Evolutionary conservation across 2,797 vertebrate species (phyloP).

Genomic region (Lemur catta): DNA sequence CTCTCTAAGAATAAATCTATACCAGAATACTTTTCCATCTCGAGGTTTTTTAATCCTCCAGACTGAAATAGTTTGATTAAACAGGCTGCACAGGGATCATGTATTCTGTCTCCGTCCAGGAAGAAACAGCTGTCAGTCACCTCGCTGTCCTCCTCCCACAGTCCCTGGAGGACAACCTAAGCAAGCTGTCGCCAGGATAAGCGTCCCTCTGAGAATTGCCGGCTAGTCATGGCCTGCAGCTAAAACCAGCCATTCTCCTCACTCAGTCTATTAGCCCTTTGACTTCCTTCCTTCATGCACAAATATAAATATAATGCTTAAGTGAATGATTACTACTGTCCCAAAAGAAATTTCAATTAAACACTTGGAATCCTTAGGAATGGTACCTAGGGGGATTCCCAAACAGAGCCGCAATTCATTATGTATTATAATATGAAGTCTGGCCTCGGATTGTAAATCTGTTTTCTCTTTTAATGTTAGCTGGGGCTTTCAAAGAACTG

Average conservation of each 20-base stretch:
- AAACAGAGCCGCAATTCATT: slow-evolving; percentile 75
- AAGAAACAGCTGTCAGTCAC: slow-evolving; percentile 83
- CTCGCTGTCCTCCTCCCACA: slow-evolving; percentile 62
- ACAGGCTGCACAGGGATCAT: slow-evolving; percentile 67
- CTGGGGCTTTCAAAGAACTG: slow-evolving; percentile 35
- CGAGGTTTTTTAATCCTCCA: slow-evolving; percentile 60
- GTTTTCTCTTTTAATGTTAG: slow-evolving; percentile 29
- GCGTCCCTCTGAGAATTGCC: slow-evolving; percentile 76
- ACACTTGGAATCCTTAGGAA: slow-evolving; percentile 77
- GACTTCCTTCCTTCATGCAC: slow-evolving; percentile 76
- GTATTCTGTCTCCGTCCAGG: slow-evolving; percentile 57
- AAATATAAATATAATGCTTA: slow-evolving; percentile 81
- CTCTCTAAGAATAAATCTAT: slow-evolving; percentile 48
- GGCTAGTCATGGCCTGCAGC: slow-evolving; percentile 75
- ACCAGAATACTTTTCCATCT: slow-evolving; percentile 42
- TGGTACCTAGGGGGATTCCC: slow-evolving; percentile 68
- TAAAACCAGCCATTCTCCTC: slow-evolving; percentile 71
- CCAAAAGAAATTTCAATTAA: slow-evolving; percentile 77
- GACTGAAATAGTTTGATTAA: slow-evolving; percentile 69
- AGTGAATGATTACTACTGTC: slow-evolving; percentile 80
- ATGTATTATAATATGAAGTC: slow-evolving; percentile 65
- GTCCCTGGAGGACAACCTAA: slow-evolving; percentile 66
- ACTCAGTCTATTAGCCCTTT: slow-evolving; percentile 81
- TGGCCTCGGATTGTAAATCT: slow-evolving; percentile 55
- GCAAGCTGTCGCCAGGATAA: slow-evolving; percentile 78